These are phyloP conservation scores for Pandemis corylana DNA, from an alignment of 2,888 invertebrate species.

Conservation along the genomic window DNA sequence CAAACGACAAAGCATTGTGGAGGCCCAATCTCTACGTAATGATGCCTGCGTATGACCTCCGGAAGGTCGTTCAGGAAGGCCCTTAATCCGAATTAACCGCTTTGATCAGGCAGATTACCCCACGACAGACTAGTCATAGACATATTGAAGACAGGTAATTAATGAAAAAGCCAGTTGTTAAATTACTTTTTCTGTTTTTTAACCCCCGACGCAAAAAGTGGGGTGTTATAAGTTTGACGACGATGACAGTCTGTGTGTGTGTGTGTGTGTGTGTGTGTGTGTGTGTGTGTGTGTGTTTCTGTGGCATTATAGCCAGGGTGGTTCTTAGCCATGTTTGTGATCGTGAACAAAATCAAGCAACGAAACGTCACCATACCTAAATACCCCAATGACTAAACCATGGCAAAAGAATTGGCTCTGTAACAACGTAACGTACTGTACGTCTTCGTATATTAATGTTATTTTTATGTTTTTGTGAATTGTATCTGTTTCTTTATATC, in stretches of 20 bases:
- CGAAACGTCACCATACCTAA: not conserved
- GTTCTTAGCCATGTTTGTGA: too few species aligned
- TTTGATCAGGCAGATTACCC: constrained; percentile 34
- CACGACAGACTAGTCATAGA: constrained; percentile 6
- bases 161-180: constrained; percentile 14
- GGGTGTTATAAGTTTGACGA: too few species aligned
- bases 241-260: too few species aligned
- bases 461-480: too few species aligned
- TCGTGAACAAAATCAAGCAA: too few species aligned
- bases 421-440: not conserved
- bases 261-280: too few species aligned
- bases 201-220: too few species aligned
- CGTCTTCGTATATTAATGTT: too few species aligned
- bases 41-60: constrained; percentile 30
- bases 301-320: too few species aligned
- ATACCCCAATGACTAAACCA: not conserved
- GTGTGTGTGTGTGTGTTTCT: too few species aligned
- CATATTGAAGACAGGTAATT: constrained; percentile 26
- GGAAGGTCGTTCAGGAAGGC: constrained; percentile 15
- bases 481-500: too few species aligned
- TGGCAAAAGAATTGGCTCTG: not conserved
- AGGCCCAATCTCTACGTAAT: constrained; percentile 52
- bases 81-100: constrained; percentile 34
- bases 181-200: not conserved
- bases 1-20: constrained; percentile 58